Evolutionary conservation across 2,888 invertebrate genomes (phyloP).

Genomic region (Heliconius cydno): DNA sequence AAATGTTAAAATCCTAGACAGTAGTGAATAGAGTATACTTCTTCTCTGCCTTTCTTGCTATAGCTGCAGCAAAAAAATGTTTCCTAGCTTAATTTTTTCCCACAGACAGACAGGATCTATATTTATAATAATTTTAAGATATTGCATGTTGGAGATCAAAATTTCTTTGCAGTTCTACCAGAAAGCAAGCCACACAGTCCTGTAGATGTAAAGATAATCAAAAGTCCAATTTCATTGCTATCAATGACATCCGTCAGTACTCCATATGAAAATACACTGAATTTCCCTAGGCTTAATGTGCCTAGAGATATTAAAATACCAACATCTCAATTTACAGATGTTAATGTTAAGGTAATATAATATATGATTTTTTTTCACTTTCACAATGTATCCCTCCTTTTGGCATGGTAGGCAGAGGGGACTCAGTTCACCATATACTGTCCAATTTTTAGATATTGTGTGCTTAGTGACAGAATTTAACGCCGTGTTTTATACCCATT

Average conservation of each 20-base stretch:
- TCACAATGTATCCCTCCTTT: not conserved
- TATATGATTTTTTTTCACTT: constrained; percentile 1
- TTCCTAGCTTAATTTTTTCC: too few relatives aligned
- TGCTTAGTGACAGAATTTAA: too few relatives aligned
- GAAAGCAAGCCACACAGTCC: constrained; percentile 54
- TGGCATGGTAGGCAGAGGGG: not conserved
- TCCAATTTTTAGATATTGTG: not conserved
- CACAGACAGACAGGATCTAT: too few relatives aligned
- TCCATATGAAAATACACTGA: constrained; percentile 61
- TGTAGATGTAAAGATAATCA: constrained; percentile 61
- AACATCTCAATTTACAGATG: constrained; percentile 48
- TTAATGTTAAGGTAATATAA: constrained; percentile 59
- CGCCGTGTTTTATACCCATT: too few relatives aligned
- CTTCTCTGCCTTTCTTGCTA: too few relatives aligned
- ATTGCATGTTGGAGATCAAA: too few relatives aligned
- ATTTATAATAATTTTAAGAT: not conserved
- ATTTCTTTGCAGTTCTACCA: constrained; percentile 56
- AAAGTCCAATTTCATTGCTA: constrained; percentile 69
- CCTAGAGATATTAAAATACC: constrained; percentile 77
- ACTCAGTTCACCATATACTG: not conserved
- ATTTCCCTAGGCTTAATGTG: constrained; percentile 66
- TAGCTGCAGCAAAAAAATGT: too few relatives aligned
- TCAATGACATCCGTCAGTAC: constrained; percentile 68
- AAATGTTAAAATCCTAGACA: too few relatives aligned
- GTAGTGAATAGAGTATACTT: too few relatives aligned